Evolutionary conservation across 2,888 invertebrate genomes (phyloP).

Genomic region (Octodonta nipae): DNA sequence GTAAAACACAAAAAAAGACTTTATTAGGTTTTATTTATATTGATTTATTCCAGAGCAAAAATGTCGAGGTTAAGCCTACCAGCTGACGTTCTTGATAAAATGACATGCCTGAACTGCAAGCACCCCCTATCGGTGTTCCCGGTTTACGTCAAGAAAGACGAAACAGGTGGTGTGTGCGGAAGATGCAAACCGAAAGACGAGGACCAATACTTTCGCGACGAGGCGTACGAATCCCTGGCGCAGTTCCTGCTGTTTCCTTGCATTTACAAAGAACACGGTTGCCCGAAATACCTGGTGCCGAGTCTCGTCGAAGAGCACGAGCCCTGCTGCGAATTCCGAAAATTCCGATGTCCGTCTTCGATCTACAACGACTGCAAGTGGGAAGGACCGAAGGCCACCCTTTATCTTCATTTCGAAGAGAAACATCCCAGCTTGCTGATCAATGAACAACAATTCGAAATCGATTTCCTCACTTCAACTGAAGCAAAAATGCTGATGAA

Average conservation of each 20-base stretch:
- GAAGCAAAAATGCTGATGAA: slow-evolving; percentile 21
- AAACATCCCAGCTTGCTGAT: slow-evolving; percentile 20
- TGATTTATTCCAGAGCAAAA: too few species aligned
- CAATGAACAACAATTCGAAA: slow-evolving; percentile 19
- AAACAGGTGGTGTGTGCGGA: slow-evolving; percentile 21
- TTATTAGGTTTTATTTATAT: too few species aligned
- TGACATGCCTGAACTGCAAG: slow-evolving; percentile 21
- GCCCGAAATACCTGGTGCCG: slow-evolving; percentile 18
- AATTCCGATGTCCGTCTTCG: slow-evolving; percentile 20
- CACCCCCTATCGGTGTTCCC: slow-evolving; percentile 24
- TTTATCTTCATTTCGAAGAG: slow-evolving; percentile 23
- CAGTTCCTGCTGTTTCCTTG: slow-evolving; percentile 25
- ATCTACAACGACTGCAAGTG: slow-evolving; percentile 22
- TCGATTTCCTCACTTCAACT: slow-evolving; percentile 21
- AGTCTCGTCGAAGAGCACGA: slow-evolving; percentile 21
- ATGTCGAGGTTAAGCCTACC: background rate
- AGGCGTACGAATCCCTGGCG: slow-evolving; percentile 23
- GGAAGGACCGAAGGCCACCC: slow-evolving; percentile 21
- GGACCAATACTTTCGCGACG: slow-evolving; percentile 16
- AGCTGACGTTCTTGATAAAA: slow-evolving; percentile 3
- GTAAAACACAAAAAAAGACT: too few species aligned
- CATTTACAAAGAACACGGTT: slow-evolving; percentile 21
- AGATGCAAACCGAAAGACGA: slow-evolving; percentile 20
- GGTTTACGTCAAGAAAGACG: slow-evolving; percentile 14
- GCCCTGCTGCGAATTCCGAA: slow-evolving; percentile 18